Evolutionary conservation across 2,797 vertebrate species (phyloP).

Genomic region (Paedocypris micromegethes): DNA sequence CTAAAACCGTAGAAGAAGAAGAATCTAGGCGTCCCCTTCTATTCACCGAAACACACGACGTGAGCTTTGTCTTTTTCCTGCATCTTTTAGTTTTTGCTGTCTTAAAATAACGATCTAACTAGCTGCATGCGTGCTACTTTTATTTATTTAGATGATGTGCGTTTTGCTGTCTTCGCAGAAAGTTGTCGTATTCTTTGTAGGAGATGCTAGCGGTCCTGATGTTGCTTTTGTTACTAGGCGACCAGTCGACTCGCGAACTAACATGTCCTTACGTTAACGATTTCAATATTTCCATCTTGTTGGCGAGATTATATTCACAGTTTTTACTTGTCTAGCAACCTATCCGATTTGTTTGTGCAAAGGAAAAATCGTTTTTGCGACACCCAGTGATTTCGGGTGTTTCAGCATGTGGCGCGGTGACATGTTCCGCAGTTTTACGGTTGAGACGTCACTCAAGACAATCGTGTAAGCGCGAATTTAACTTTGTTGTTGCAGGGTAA

Average conservation of each 20-base stretch:
- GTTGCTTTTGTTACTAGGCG: slow-evolving; percentile 52
- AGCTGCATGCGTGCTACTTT: background rate
- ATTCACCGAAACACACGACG: slow-evolving; percentile 9
- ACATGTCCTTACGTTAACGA: background rate
- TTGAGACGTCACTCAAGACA: too few relatives aligned
- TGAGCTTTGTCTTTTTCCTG: slow-evolving; percentile 26
- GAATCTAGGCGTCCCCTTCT: slow-evolving; percentile 28
- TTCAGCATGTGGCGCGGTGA: too few relatives aligned
- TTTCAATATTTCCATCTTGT: too few relatives aligned
- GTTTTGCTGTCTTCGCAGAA: background rate
- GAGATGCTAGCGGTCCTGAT: slow-evolving; percentile 35
- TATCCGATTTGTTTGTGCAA: too few relatives aligned
- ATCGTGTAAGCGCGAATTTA: too few relatives aligned
- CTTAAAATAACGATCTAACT: background rate
- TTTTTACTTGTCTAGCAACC: too few relatives aligned
- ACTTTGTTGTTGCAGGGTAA: background rate
- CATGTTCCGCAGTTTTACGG: too few relatives aligned
- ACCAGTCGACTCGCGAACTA: slow-evolving; percentile 32
- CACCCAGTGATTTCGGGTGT: too few relatives aligned
- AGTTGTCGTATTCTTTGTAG: background rate
- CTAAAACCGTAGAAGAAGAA: slow-evolving; percentile 27
- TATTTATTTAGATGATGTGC: background rate
- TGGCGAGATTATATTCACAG: too few relatives aligned
- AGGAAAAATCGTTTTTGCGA: too few relatives aligned
- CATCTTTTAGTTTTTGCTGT: background rate